Evolutionary conservation across 2,888 invertebrate genomes (phyloP).

Genomic region (Leptopilina syphax): DNA sequence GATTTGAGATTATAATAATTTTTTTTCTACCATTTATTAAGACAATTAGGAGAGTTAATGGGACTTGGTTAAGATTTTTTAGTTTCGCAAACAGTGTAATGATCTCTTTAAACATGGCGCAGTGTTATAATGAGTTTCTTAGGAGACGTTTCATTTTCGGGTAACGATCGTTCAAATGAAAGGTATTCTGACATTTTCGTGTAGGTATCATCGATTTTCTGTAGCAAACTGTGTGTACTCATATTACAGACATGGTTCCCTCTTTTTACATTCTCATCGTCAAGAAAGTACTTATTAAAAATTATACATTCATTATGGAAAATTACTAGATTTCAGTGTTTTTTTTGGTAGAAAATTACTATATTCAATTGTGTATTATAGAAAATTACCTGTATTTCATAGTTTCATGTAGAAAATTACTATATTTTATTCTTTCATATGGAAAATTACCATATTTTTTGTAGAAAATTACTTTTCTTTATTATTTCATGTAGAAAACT

Average conservation of each 20-base stretch:
- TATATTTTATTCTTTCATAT: too few relatives aligned
- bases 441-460: too few relatives aligned
- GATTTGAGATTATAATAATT: too few relatives aligned
- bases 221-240: conserved; percentile 38
- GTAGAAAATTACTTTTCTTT: too few relatives aligned
- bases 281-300: background rate
- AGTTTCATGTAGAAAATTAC: too few relatives aligned
- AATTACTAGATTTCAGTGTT: background rate
- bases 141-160: conserved; percentile 40
- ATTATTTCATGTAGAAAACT: too few relatives aligned
- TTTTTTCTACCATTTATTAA: background rate
- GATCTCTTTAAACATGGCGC: conserved; percentile 25
- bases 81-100: conserved; percentile 5
- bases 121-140: conserved; percentile 40
- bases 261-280: background rate
- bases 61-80: background rate
- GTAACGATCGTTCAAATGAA: conserved; percentile 37
- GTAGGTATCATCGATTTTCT: conserved; percentile 54
- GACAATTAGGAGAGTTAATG: background rate
- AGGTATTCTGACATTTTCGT: conserved; percentile 48
- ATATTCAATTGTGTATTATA: too few relatives aligned
- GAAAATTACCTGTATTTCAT: too few relatives aligned
- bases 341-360: too few relatives aligned
- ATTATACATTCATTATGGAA: background rate
- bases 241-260: conserved; percentile 3